Evolutionary conservation across 1,140 invertebrate genomes (phyloP), one percentile per base, ranked within the genome.

Genomic region (Sipha flava): DNA sequence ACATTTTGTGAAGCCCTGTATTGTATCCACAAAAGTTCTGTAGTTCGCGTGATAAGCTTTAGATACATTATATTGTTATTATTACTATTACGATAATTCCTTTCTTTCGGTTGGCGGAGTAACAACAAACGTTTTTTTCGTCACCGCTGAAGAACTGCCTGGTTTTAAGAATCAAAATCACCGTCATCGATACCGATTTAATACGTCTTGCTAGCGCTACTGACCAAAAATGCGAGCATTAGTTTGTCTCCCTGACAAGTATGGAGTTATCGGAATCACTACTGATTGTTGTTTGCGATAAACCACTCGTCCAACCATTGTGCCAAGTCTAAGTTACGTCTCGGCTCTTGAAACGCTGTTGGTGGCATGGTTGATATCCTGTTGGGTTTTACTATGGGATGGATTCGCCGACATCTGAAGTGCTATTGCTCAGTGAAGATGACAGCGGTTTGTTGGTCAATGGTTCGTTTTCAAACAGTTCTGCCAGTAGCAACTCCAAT

Each of bases 371-470:
- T n/a, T 14, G 47, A 54, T 54, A 54, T 49, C 16, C 26, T 16
- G 26, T 23, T 23, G 31, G 5, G 18, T 21, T 31, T 40, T 16
- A 77, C 29, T 77, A 77, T 77, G 73, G 73, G 52, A 77, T 77
- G 73, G 73, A 77, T 40, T 57, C 49, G 23, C 49, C 73, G 9
- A 77, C 73, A 26, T 77, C 49, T 40, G 73, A 77, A 59, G 49
- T 77, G 16, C 52, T 77, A 12, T 77, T 77, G 34, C 31, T 57
- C 21, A 57, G 49, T 16, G 73, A 77, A 40, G 73, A 77, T 18
- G 49, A 77, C 47, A 77, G 73, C 6, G 70, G 70, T 26, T 18
- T 77, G 4, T 54, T 75, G 47, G 70, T 75, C 14, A 75, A 75
- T 21, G 29, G 47, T 16, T 75, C 70, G 18, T 75, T 21, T 26